Conservation (phyloP, 2,113 vertebrate genomes). For the Uropsilus gracilis region DNA sequence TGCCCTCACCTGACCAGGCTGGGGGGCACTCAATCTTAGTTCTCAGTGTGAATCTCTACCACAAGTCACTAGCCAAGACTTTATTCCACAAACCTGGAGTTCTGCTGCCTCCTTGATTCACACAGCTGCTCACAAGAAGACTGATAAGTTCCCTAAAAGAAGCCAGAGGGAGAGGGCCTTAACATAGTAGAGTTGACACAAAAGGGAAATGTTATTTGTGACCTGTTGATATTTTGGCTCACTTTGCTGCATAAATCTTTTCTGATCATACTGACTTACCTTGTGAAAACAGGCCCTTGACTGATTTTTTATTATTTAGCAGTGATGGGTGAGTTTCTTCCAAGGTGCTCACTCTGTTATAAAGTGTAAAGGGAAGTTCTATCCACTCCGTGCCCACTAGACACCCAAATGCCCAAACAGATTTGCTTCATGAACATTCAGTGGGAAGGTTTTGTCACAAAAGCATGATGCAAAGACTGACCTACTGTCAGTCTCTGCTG, state of each 20-base stretch:
- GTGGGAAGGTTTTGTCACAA: conserved; percentile 64
- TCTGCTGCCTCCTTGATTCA: neutral
- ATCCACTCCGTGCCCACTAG: conserved; percentile 63
- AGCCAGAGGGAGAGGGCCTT: neutral
- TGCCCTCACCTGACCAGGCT: too few relatives aligned
- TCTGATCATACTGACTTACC: conserved; percentile 79
- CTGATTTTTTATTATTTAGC: conserved; percentile 85
- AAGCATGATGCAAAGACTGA: conserved; percentile 73
- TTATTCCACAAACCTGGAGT: neutral
- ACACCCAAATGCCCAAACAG: conserved; percentile 62
- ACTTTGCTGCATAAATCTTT: conserved; percentile 84
- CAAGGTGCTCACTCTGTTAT: conserved; percentile 86
- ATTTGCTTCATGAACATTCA: conserved; percentile 76
- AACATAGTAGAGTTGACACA: conserved; percentile 64
- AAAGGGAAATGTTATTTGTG: conserved; percentile 86
- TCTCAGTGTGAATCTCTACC: neutral
- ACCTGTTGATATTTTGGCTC: conserved; percentile 85
- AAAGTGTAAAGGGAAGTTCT: conserved; percentile 87
- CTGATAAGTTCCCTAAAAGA: conserved; percentile 3
- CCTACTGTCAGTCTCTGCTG: conserved; percentile 53
- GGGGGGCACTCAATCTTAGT: neutral
- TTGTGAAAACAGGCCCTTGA: conserved; percentile 83
- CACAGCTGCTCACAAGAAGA: neutral
- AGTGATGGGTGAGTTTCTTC: conserved; percentile 87
- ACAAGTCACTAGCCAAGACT: too few relatives aligned